phyloP scores from a whole-genome alignment of 2,113 vertebrate species.

The Rana temporaria region DNA sequence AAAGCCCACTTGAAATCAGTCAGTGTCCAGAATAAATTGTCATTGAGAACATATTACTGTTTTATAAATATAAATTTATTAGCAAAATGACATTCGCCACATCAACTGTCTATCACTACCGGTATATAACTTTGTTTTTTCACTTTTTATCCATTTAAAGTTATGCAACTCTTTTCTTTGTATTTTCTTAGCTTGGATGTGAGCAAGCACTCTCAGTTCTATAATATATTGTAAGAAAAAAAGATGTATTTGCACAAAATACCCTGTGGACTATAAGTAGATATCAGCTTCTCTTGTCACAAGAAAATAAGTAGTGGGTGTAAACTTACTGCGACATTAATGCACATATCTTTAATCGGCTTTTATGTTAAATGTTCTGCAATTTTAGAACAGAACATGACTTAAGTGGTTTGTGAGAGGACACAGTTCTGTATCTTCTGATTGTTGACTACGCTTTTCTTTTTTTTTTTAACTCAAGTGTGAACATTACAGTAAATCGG shows the following conservation, averaged over 20 bases:
- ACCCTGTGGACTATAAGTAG: constrained; percentile 13
- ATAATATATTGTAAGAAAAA: constrained; percentile 3
- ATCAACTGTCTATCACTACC: too few species aligned
- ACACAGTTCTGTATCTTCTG: constrained; percentile 1
- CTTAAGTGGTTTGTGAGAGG: constrained; percentile 23
- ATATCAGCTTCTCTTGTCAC: not conserved
- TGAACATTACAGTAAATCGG: too few species aligned
- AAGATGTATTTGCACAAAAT: not conserved
- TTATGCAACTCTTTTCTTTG: too few species aligned
- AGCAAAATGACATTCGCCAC: too few species aligned
- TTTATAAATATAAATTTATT: too few species aligned
- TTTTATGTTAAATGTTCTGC: constrained; percentile 48
- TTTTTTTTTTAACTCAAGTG: not conserved
- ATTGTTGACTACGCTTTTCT: constrained; percentile 14
- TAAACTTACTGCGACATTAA: constrained; percentile 46
- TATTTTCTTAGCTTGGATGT: too few species aligned
- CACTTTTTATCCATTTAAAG: too few species aligned
- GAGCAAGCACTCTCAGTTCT: too few species aligned
- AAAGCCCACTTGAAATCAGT: too few species aligned
- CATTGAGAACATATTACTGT: too few species aligned
- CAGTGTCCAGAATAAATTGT: too few species aligned
- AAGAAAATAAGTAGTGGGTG: constrained; percentile 44
- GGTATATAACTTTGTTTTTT: too few species aligned
- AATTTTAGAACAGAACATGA: constrained; percentile 41
- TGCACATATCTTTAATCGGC: constrained; percentile 36